A percentile compares a stretch with the other conserved stretches of the same genome.
Conservation (phyloP, 2,888 invertebrate genomes). For the Hipparchia sbordonii region DNA sequence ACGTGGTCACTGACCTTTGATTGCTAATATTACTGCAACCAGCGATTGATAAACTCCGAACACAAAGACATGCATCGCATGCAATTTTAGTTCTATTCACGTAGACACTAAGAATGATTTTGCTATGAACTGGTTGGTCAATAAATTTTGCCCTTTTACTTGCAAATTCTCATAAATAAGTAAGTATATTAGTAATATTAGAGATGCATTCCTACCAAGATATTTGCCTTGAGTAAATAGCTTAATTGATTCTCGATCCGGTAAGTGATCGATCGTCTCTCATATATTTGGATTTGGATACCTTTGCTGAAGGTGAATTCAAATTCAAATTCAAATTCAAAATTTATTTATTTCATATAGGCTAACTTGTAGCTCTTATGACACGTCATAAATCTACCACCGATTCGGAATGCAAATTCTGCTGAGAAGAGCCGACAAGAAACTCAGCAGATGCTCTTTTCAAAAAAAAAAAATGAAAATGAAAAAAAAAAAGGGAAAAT, state of each 20-base stretch:
- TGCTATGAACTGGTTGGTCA: background rate
- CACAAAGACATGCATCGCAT: background rate
- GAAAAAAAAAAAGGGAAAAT: too few species aligned
- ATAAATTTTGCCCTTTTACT: background rate
- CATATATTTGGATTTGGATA: too few species aligned
- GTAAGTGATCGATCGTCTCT: background rate
- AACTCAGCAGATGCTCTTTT: too few species aligned
- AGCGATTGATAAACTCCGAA: constrained; percentile 11
- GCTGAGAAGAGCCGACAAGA: too few species aligned
- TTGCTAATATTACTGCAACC: constrained; percentile 6
- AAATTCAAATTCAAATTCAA: too few species aligned
- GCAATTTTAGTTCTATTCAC: background rate
- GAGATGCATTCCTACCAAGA: background rate
- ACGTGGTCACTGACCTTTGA: constrained; percentile 17
- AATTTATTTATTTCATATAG: too few species aligned
- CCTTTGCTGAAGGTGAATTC: too few species aligned
- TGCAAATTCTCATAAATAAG: background rate
- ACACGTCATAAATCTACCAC: too few species aligned
- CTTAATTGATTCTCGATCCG: background rate
- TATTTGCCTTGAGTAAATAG: background rate
- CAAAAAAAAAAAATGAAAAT: too few species aligned
- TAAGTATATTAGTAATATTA: background rate
- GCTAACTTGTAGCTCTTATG: too few species aligned
- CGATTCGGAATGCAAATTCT: too few species aligned
- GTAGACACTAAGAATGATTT: background rate